Evolutionary conservation across 2,113 vertebrate species (phyloP).

Genomic region (Mormoops blainvillei): DNA sequence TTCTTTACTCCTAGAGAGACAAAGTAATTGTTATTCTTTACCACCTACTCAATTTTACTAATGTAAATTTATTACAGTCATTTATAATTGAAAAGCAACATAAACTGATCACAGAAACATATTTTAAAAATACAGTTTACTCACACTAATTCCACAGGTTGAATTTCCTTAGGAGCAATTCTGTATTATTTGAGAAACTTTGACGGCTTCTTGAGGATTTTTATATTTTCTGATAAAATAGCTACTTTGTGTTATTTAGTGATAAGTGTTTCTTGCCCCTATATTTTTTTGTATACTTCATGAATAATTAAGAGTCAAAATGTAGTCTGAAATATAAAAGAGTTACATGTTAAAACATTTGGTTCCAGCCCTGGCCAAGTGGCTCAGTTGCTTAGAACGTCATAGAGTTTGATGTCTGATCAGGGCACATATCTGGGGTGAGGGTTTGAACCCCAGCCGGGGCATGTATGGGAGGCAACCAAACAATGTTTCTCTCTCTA

Average conservation of each 20-base stretch:
- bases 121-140: background rate
- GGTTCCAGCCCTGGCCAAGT: background rate
- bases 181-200: background rate
- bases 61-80: background rate
- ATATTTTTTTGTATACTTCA: background rate
- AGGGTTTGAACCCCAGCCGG: no score
- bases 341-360: background rate
- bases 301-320: background rate
- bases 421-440: no score
- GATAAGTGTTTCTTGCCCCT: background rate
- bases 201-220: background rate
- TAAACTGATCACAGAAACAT: background rate
- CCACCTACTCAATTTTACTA: background rate
- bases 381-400: no score
- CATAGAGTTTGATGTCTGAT: no score
- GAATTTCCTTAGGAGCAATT: background rate
- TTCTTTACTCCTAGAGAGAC: background rate
- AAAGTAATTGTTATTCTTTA: background rate
- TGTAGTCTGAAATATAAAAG: background rate
- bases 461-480: no score
- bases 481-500: no score
- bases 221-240: background rate
- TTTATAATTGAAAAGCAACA: background rate
- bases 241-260: background rate
- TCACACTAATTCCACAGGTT: background rate